These are phyloP conservation scores for Dermatemys mawii DNA, from an alignment of 2,113 vertebrate genomes.

Conservation along the genomic window DNA sequence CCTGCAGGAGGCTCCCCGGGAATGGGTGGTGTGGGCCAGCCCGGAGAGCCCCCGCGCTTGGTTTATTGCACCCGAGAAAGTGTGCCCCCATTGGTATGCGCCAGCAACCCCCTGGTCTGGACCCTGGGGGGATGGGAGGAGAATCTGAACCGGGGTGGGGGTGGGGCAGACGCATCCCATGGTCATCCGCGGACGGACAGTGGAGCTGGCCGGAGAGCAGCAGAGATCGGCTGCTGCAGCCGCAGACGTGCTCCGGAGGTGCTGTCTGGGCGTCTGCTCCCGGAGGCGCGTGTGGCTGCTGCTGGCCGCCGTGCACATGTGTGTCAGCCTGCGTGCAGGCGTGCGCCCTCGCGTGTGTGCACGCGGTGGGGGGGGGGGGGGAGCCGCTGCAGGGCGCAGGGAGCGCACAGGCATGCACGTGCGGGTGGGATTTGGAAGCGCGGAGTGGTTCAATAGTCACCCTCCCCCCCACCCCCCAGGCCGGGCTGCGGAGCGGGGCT, in stretches of 20 bases:
- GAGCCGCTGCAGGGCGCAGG: background rate
- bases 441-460: background rate
- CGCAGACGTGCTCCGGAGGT: slow-evolving; percentile 12
- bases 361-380: too few species aligned
- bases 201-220: slow-evolving; percentile 40
- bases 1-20: slow-evolving; percentile 57
- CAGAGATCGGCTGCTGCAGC: slow-evolving; percentile 65
- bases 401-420: background rate
- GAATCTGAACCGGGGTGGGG: slow-evolving; percentile 60
- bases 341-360: background rate
- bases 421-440: background rate
- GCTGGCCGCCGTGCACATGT: background rate
- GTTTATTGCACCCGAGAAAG: slow-evolving; percentile 40
- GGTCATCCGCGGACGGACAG: slow-evolving; percentile 60
- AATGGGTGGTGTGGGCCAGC: slow-evolving; percentile 14
- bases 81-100: slow-evolving; percentile 48
- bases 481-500: background rate
- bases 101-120: slow-evolving; percentile 53
- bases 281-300: background rate
- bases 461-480: too few species aligned
- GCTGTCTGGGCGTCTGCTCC: slow-evolving; percentile 49
- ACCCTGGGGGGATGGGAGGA: slow-evolving; percentile 38
- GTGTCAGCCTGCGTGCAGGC: background rate
- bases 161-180: slow-evolving; percentile 48
- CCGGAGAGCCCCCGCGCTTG: background rate